These are phyloP conservation scores for Megamerina dolium DNA, from an alignment of 2,888 invertebrate species.

Conservation along the genomic window DNA sequence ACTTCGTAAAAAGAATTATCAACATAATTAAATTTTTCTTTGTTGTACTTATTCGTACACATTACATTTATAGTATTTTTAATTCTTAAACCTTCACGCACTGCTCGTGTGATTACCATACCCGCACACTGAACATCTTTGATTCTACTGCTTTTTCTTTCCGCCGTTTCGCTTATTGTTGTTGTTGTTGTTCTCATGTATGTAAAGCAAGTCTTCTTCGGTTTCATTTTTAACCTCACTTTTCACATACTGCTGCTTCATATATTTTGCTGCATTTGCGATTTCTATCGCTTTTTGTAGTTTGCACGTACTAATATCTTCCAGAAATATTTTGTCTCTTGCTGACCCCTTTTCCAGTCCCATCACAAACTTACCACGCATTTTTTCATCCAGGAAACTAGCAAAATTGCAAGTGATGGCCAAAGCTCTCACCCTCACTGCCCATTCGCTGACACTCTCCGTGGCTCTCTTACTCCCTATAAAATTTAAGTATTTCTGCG, in stretches of 20 bases:
- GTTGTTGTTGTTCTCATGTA: too few relatives aligned
- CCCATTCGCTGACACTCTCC: constrained; percentile 20
- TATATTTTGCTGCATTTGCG: constrained; percentile 14
- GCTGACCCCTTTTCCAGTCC: constrained; percentile 16
- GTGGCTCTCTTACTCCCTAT: constrained; percentile 13
- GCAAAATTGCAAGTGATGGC: constrained; percentile 16
- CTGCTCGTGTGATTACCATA: too few relatives aligned
- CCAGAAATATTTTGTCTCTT: constrained; percentile 19
- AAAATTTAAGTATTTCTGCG: constrained; percentile 20
- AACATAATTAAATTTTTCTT: background rate
- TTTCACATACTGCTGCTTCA: constrained; percentile 15
- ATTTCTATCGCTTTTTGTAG: constrained; percentile 16
- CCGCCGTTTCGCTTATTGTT: too few relatives aligned
- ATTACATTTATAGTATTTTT: constrained; percentile 6
- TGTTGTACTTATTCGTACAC: background rate
- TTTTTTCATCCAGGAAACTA: constrained; percentile 5
- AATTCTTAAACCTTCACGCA: constrained; percentile 11
- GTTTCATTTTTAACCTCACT: constrained; percentile 8
- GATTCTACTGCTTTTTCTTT: too few relatives aligned
- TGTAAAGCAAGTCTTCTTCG: too few relatives aligned
- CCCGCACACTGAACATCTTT: too few relatives aligned
- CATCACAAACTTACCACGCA: constrained; percentile 18
- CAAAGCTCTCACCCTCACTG: constrained; percentile 17
- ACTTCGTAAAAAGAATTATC: constrained; percentile 11
- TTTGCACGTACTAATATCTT: constrained; percentile 8